Evolutionary conservation across 2,113 vertebrate species (phyloP), one percentile per base, ranked within the genome.

Genomic region (Actenoides lindsayi): DNA sequence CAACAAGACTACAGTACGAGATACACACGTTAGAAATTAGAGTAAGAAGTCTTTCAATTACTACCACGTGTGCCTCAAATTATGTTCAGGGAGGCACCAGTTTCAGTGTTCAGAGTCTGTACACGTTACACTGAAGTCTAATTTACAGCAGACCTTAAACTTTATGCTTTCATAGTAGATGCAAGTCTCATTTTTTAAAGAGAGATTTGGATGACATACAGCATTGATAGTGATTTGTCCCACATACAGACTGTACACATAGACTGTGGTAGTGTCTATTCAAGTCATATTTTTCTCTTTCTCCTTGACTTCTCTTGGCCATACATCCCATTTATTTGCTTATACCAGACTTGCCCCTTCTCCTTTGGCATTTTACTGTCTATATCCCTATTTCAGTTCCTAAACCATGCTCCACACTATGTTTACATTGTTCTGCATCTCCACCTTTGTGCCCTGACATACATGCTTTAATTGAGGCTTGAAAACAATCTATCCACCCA

Each of bases 131-230:
- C 11, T 23, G 41, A 50, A 70, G 50, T 27, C 10, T 86, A 86
- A 94, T 88, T 94, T 69, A 81, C 79, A 86, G 64, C 68, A 89
- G 89, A 70, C 73, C n/a, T 74, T 83, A 31, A n/a, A 77, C 76
- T 69, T 94, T 83, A 93, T 76, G 83, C 46, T 94, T 91, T 89
- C 60, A 54, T 67, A 54, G 54, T 39, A 76, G 54, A 28, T 74
- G 59, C n/a, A 16, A 37, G 48, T n/a, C 68, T 89, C 64, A 51
- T 87, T 88, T 87, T 70, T 46, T 5, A 73, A 86, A 86, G 27
- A 92, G 53, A 51, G 13, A 76, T 92, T 39, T 74, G 28, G 25
- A 78, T 74, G 73, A 33, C 19, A 20, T 46, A 20, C 46, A 46
- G 46, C 19, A 9, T 10, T 19, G 46, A 46, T 68, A 74, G 68